Conservation (phyloP, 2,888 invertebrate genomes). For the Cryptus viduatorius region DNA sequence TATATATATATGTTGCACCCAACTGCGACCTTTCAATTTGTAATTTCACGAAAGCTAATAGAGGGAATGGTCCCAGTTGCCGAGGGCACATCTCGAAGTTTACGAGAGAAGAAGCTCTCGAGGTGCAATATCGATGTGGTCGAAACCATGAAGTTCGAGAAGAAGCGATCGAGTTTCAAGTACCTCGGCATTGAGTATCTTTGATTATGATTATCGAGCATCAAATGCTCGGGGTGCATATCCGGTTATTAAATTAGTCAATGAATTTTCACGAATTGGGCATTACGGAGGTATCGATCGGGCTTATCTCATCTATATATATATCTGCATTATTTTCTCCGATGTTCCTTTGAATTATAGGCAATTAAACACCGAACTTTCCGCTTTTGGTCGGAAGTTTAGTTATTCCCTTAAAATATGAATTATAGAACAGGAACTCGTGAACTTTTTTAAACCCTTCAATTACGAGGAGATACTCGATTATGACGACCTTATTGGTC, state of each 20-base stretch:
- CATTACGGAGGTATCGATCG: constrained; percentile 28
- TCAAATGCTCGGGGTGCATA: neutral
- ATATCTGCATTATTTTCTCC: too few species aligned
- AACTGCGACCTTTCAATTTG: neutral
- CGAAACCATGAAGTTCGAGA: constrained; percentile 30
- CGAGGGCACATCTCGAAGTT: neutral
- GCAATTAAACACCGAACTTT: neutral
- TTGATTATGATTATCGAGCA: constrained; percentile 37
- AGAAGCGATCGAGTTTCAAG: constrained; percentile 41
- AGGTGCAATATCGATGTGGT: constrained; percentile 51
- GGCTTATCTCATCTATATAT: neutral
- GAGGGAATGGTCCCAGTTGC: neutral
- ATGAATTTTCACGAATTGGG: constrained; percentile 27
- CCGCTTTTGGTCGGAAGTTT: neutral
- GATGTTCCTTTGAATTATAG: neutral
- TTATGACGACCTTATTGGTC: too few species aligned
- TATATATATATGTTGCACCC: neutral
- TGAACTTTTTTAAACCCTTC: too few species aligned
- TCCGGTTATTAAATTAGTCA: constrained; percentile 45
- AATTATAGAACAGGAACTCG: too few species aligned
- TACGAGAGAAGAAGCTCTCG: constrained; percentile 16
- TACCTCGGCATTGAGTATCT: constrained; percentile 23
- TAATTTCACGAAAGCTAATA: constrained; percentile 8
- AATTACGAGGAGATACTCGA: too few species aligned
- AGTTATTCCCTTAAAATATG: too few species aligned